Base-by-base conservation (phyloP, 2,113 vertebrate genomes). In the Pteropus alecto region DNA sequence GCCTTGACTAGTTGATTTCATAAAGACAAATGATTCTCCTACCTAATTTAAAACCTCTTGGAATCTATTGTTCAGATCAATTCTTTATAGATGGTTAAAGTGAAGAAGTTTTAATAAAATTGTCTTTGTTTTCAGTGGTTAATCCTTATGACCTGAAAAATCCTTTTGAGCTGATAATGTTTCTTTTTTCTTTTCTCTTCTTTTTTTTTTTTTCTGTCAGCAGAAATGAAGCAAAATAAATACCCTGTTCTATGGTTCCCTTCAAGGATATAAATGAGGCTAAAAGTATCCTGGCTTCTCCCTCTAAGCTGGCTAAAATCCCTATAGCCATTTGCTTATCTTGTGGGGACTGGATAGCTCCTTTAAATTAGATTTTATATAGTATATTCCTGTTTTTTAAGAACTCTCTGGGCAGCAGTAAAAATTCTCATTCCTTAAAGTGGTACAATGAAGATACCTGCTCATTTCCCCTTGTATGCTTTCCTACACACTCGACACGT, bases 151-250 rank as follows among this genome's bases (percentile, higher is more conserved):
- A 89, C 81, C 56, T 97, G 78, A 78, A 93, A 65, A 88, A 95
- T 79, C 86, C 30, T 86, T 95, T 56, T 33, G 28, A 96, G 78
- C 91, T 91, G 76, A 94, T 97, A n/a, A 76, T 86, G 26, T 86
- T 86, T 93, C 30, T 58, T 79, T 90, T 26, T 71, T 48, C 51
- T 51, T 60, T 60, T 24, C 77, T 84, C 8, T 8, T 60, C 22
- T 60, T 7, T 61, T 22, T 43, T 83, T 73, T 90, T 78, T 68
- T 11, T 35, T 12, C 48, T 94, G 16, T 41, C 61, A 68, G 54
- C 67, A 73, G 86, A 96, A 97, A 90, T 41, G 79, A 95, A 93
- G 90, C 92, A 26, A 97, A 97, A 97, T 93, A 92, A 97, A 94
- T 61, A 93, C 10, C 8, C 16, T 82, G 26, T 74, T 33, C 46